Base-by-base conservation (phyloP, 2,113 vertebrate species). In the Phalacrocorax brasilianus region DNA sequence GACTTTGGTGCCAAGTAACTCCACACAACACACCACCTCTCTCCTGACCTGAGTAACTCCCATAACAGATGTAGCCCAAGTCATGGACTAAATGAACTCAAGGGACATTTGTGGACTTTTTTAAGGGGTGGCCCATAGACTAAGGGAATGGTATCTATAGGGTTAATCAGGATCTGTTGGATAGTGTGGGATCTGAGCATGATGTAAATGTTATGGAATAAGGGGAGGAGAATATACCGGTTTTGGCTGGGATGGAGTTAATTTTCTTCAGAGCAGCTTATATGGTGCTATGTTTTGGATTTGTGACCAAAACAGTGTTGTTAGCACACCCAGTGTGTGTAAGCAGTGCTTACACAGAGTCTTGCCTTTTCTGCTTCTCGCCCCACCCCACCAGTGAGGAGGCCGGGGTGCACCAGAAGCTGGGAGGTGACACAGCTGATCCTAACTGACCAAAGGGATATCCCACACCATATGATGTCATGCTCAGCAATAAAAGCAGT, bases 311-410 rank as follows among this genome's bases (percentile, higher is more conserved):
- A 83, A 23, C 33, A 23, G 27, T 6, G 3, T 8, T 24, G 42
- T 12, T 17, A 79, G n/a, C 24, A 50, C 5, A 72, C 2, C 9
- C 3, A 24, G 38, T 28, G 27, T 19, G 76, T 44, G 47, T 76
- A 20, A 87, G 42, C 33, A 73, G 53, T 12, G 27, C 44, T 58
- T 23, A 24, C 35, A 76, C 21, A 72, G 68, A 27, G 15, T 11
- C 77, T 52, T 67, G 26, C 20, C 28, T 63, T 67, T 84, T 62
- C 73, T 76, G 73, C 30, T 62, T 15, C 35, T 76, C 42, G n/a
- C 0, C 1, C 35, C 10, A 16, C 3, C 30, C 32, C 26, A 11
- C 2, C 78, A 76, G 38, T 1, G 1, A 92, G 30, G 0, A 38
- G 45, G 10, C 42, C 21, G 3, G 17, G 9, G 3, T 26, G 47